These are phyloP conservation scores for Rhogogaster chlorosoma DNA, from an alignment of 2,888 invertebrate genomes.

Conservation along the genomic window DNA sequence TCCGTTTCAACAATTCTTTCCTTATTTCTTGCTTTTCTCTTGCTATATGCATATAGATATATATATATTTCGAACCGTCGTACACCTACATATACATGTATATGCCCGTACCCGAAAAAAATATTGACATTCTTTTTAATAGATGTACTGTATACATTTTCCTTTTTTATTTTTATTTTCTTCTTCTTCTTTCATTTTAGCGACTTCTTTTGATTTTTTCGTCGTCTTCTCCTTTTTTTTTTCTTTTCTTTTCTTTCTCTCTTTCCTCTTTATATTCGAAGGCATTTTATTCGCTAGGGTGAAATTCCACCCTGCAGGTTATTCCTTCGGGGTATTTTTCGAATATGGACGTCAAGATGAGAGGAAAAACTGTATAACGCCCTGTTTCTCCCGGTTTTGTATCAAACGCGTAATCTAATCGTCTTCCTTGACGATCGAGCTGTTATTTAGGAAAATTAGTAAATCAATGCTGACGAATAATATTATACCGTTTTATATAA, in stretches of 20 bases:
- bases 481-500: neutral
- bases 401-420: constrained; percentile 38
- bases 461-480: constrained; percentile 40
- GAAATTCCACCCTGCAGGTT: neutral
- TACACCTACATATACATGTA: constrained; percentile 1
- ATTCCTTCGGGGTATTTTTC: constrained; percentile 16
- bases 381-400: neutral
- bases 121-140: constrained; percentile 19
- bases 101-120: constrained; percentile 13
- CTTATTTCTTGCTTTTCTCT: constrained; percentile 17
- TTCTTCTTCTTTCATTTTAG: constrained; percentile 51
- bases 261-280: constrained; percentile 2
- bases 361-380: neutral
- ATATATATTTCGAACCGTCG: neutral
- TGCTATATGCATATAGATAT: too few relatives aligned
- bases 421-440: constrained; percentile 26
- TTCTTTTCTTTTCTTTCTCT: neutral
- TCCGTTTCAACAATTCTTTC: constrained; percentile 10
- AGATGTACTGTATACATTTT: constrained; percentile 47
- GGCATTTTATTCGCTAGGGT: constrained; percentile 5
- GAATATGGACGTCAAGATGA: constrained; percentile 7
- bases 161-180: constrained; percentile 55
- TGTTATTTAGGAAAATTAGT: constrained; percentile 37
- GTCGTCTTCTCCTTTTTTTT: constrained; percentile 45
- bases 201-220: constrained; percentile 52